These are phyloP conservation scores for Triplophysa siluroides DNA, from an alignment of 2,113 vertebrate genomes.

Conservation along the genomic window DNA sequence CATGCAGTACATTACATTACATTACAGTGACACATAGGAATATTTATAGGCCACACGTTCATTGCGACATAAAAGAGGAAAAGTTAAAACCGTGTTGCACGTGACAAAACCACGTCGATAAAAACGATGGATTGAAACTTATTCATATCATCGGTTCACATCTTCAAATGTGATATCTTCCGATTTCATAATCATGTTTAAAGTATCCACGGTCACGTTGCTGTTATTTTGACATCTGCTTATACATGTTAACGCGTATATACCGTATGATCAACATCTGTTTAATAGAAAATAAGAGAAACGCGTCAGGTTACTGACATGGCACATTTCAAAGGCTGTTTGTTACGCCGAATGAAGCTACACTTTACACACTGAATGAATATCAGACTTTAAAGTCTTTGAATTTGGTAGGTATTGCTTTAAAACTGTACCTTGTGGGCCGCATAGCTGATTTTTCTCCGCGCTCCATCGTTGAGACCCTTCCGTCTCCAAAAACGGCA, in stretches of 20 bases:
- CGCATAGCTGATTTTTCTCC: constrained; percentile 66
- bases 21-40: too few species aligned
- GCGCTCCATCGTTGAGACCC: constrained; percentile 70
- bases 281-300: background rate
- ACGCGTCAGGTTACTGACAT: constrained; percentile 34
- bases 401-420: too few species aligned
- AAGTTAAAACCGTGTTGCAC: background rate
- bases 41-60: background rate
- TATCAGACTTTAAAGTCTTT: background rate
- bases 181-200: background rate
- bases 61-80: background rate
- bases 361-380: background rate
- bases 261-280: background rate
- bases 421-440: constrained; percentile 62
- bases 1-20: background rate
- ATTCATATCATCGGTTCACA: too few species aligned
- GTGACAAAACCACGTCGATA: background rate
- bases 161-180: too few species aligned
- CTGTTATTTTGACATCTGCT: background rate
- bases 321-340: background rate
- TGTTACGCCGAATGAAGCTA: background rate
- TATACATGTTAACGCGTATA: background rate
- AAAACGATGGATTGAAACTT: background rate
- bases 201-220: background rate
- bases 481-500: constrained; percentile 63